Evolutionary conservation across 2,797 vertebrate species (phyloP).

Genomic region (Basileuterus tristriatus): DNA sequence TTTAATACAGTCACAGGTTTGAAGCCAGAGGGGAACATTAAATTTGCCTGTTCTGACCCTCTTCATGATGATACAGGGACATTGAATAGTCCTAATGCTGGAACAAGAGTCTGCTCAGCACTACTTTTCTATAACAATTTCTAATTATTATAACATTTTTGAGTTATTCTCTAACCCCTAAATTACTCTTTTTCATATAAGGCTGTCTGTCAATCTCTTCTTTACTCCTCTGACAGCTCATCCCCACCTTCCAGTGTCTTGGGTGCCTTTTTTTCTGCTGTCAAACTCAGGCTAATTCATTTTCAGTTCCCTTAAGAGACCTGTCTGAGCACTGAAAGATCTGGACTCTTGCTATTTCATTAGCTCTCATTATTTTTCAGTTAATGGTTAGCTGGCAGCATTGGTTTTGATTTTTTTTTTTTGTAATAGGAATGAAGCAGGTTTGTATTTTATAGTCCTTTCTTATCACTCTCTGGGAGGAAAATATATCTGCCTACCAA

Average conservation of each 20-base stretch:
- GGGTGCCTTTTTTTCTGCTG: constrained; percentile 66
- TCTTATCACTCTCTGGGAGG: constrained; percentile 26
- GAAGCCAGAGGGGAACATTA: neutral
- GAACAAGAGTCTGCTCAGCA: constrained; percentile 15
- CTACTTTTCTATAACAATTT: constrained; percentile 30
- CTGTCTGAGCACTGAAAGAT: constrained; percentile 70
- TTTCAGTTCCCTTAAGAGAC: constrained; percentile 73
- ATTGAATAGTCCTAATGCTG: neutral
- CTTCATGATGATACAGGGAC: neutral
- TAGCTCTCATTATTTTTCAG: constrained; percentile 68
- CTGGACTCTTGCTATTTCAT: constrained; percentile 70
- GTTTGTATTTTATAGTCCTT: constrained; percentile 43
- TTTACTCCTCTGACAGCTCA: constrained; percentile 47
- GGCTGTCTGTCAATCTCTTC: constrained; percentile 63
- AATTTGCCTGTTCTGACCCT: neutral
- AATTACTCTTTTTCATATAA: constrained; percentile 58
- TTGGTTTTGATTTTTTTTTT: neutral
- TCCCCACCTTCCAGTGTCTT: constrained; percentile 65
- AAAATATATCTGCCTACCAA: constrained; percentile 18
- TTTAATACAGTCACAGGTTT: neutral
- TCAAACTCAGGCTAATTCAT: constrained; percentile 73
- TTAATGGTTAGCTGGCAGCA: constrained; percentile 68
- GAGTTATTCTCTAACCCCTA: constrained; percentile 50
- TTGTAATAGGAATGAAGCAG: neutral
- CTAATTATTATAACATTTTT: constrained; percentile 32